Base-by-base conservation (phyloP, 2,888 invertebrate species). In the Sminthurinus aureus region DNA sequence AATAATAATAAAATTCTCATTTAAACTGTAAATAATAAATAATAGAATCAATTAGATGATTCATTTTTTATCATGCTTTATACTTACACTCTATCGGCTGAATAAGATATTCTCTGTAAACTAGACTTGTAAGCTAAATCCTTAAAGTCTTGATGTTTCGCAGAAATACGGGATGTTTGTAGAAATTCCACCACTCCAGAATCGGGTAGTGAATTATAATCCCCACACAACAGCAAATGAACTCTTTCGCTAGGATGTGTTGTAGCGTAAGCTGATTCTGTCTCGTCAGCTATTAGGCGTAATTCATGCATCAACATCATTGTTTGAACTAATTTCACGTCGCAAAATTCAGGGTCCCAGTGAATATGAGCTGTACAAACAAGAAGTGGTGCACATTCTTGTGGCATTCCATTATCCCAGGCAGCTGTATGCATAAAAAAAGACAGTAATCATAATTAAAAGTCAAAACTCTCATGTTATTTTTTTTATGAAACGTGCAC, bases 321-420 rank as follows among this genome's bases (percentile, higher is more conserved):
- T 64, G 98, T 98, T 91, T 99, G 99, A 87, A 99, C 98, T 76
- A 99, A 93, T 91, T 99, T 99, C 77, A 99, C 99, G 91, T 99
- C 99, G 91, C 98, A 98, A 91, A 95, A 99, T 92, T 99, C 98
- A 0, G 99, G 99, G 92, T 99, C 99, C 99, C 99, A 99, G 91
- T 99, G 99, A 89, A 99, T 97, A 91, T 99, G 99, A 64, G 99
- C 98, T 52, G 98, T 99, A 91, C 98, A 98, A 80, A 99, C 98
- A 85, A 99, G 92, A 85, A 99, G 93, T 24, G 96, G 96, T 90
- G 96, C 96, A 88, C 94, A 94, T 88, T 85, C 84, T 9, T 84
- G 58, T 18, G 86, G 85, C 51, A 85, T 77, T 15, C 95, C 94
- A 89, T 95, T 95, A 89, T 96, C 96, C 96, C 97, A 98, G 13